Conservation (phyloP, 2,113 vertebrate species). For the Tringa solitaria region DNA sequence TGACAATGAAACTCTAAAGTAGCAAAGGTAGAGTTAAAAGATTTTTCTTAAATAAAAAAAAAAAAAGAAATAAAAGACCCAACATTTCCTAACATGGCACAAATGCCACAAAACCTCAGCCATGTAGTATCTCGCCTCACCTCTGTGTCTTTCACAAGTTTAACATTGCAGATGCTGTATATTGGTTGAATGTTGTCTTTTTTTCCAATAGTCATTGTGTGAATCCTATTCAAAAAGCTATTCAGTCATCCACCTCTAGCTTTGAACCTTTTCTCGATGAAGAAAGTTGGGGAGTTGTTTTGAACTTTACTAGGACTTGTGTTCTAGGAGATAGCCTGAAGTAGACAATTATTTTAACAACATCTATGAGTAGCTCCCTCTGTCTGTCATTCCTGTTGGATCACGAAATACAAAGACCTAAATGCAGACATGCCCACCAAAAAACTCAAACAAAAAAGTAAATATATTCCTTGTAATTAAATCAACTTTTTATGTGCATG, state of each 20-base stretch:
- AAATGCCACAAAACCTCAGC: background rate
- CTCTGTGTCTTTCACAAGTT: background rate
- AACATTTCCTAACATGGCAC: background rate
- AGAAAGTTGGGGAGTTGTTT: background rate
- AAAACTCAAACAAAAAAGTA: background rate
- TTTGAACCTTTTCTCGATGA: background rate
- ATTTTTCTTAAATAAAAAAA: background rate
- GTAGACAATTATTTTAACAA: background rate
- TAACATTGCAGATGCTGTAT: background rate
- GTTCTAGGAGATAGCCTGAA: background rate
- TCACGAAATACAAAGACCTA: background rate
- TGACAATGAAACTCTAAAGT: background rate
- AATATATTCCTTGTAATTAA: background rate
- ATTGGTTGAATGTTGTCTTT: background rate
- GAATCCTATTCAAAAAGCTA: background rate
- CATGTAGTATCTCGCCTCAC: background rate
- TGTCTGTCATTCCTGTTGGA: background rate
- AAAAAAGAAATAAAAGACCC: no score
- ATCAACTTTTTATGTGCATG: background rate
- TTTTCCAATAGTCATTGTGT: background rate
- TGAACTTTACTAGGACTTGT: background rate
- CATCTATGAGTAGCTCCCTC: background rate
- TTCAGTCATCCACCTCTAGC: background rate
- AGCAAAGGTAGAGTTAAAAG: background rate
- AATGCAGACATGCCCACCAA: background rate